Evolutionary conservation across 2,888 invertebrate genomes (phyloP).

Genomic region (Dione juno): DNA sequence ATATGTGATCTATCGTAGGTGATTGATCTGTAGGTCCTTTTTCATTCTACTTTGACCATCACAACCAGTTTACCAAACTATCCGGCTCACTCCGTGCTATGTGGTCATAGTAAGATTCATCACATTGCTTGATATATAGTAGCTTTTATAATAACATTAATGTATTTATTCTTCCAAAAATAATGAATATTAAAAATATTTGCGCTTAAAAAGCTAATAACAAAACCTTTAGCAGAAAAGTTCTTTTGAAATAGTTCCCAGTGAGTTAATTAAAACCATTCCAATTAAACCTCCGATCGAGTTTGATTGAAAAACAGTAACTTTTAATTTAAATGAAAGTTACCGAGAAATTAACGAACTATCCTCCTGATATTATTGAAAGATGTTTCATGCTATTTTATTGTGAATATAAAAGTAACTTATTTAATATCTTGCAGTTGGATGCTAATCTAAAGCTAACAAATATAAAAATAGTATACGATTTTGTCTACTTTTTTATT

Average conservation of each 20-base stretch:
- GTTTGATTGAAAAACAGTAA: conserved; percentile 19
- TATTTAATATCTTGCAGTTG: no score
- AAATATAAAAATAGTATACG: background rate
- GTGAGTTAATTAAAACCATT: conserved; percentile 12
- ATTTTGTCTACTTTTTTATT: no score
- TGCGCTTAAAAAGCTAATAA: background rate
- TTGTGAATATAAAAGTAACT: background rate
- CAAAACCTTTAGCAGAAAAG: background rate
- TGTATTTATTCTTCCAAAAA: no score
- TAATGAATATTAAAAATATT: background rate
- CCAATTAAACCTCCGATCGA: conserved; percentile 2
- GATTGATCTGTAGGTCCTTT: no score
- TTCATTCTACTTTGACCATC: no score
- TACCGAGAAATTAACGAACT: conserved; percentile 4
- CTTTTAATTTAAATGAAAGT: conserved; percentile 24
- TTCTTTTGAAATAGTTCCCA: conserved; percentile 11
- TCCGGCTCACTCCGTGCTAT: no score
- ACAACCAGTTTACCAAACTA: no score
- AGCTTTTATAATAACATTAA: no score
- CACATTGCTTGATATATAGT: no score
- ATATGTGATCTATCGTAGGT: no score
- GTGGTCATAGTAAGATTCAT: no score
- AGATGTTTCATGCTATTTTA: background rate
- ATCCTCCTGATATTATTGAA: conserved; percentile 1
- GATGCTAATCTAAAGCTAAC: background rate